Evolutionary conservation across 1,140 invertebrate species (phyloP).

Genomic region (Aethina tumida): DNA sequence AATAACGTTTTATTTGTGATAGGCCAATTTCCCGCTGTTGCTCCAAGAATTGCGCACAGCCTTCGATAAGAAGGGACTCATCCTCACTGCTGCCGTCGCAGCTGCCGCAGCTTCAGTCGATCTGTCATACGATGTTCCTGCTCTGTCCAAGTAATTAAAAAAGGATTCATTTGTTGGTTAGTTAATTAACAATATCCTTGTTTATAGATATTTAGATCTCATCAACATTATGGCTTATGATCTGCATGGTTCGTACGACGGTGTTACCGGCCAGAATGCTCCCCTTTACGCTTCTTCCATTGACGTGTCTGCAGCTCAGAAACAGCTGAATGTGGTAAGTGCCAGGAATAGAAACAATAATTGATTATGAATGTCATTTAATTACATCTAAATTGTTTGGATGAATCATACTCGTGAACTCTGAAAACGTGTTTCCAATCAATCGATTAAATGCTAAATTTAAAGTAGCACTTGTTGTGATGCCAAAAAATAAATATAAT

Average conservation of each 20-base stretch:
- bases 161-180: background rate
- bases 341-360: no score
- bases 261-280: constrained; percentile 44
- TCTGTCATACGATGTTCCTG: constrained; percentile 80
- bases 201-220: background rate
- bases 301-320: constrained; percentile 30
- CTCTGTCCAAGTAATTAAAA: constrained; percentile 74
- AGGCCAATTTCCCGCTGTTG: constrained; percentile 24
- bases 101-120: constrained; percentile 34
- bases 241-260: constrained; percentile 54
- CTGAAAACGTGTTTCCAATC: no score
- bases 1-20: background rate
- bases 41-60: constrained; percentile 23
- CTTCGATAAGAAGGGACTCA: constrained; percentile 20
- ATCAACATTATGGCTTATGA: constrained; percentile 63
- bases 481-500: no score
- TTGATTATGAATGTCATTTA: no score
- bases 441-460: no score
- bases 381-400: no score
- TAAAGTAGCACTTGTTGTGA: no score
- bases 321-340: constrained; percentile 32
- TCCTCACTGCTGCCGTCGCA: constrained; percentile 25
- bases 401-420: no score
- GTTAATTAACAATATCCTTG: background rate
- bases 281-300: constrained; percentile 42